A percentile compares a stretch with the other conserved stretches of the same genome.
Conservation (phyloP, 2,888 invertebrate species). For the Platynereis dumerilii region DNA sequence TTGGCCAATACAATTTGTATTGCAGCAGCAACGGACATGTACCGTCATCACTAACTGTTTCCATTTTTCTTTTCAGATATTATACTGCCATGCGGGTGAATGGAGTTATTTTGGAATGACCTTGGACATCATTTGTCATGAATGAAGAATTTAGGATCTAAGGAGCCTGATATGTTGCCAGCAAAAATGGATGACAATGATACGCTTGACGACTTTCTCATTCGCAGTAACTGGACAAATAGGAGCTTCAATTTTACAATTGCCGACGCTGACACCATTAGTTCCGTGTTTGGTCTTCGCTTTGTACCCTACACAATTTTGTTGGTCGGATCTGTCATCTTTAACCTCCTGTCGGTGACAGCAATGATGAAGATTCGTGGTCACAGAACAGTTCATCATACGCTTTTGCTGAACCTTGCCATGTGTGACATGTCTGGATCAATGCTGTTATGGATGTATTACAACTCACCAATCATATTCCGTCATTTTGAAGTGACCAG, state of each 20-base stretch:
- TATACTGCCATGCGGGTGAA: no score
- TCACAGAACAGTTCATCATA: constrained; percentile 40
- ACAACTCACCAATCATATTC: constrained; percentile 39
- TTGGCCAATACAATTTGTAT: no score
- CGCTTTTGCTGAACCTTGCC: constrained; percentile 42
- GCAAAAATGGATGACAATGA: no score
- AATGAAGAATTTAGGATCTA: no score
- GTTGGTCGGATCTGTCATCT: constrained; percentile 33
- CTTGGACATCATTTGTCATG: no score
- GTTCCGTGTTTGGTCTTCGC: constrained; percentile 27
- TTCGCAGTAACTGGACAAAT: background rate
- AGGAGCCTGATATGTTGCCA: no score
- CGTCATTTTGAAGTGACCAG: constrained; percentile 30
- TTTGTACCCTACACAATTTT: constrained; percentile 36
- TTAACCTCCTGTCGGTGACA: constrained; percentile 49
- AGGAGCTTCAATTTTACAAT: background rate
- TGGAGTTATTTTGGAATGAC: no score
- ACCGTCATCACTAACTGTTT: no score
- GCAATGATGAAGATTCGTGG: constrained; percentile 48
- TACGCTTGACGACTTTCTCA: background rate
- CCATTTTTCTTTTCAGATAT: no score
- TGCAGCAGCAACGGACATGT: no score
- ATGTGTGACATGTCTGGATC: constrained; percentile 37
- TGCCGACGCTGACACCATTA: constrained; percentile 10
- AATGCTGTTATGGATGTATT: constrained; percentile 39